Percentiles rank a stretch among this genome's conserved stretches.
Evolutionary conservation across 2,113 vertebrate species (phyloP).

Genomic region (Miniopterus natalensis): DNA sequence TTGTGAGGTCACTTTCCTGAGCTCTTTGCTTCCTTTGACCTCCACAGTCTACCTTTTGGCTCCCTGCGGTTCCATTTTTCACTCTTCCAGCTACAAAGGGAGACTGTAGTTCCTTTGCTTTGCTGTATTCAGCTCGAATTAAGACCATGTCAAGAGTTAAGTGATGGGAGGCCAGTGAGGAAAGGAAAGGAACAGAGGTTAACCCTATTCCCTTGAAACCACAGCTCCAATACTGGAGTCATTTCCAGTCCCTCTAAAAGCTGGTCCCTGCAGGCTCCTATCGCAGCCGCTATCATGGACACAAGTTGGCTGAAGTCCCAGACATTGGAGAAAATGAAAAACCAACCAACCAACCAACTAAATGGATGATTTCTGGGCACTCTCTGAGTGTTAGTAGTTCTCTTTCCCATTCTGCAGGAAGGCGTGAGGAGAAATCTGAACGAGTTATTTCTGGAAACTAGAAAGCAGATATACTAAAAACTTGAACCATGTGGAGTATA

Average conservation of each 20-base stretch:
- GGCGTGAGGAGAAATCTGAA: background rate
- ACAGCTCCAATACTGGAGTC: background rate
- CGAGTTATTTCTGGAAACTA: background rate
- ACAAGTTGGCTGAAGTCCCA: background rate
- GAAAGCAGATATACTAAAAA: background rate
- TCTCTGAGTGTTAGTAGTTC: background rate
- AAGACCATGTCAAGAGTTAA: background rate
- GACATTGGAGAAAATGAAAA: background rate
- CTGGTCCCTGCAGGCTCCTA: background rate
- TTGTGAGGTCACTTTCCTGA: background rate
- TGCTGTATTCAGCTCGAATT: background rate
- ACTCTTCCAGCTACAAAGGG: background rate
- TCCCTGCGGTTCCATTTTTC: background rate
- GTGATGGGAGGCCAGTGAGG: background rate
- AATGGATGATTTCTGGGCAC: background rate
- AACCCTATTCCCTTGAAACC: background rate
- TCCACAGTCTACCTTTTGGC: background rate
- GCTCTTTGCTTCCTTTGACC: background rate
- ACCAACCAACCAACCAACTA: background rate
- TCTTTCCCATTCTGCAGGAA: background rate
- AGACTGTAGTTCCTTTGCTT: background rate
- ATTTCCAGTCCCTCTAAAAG: background rate
- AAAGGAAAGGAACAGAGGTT: background rate
- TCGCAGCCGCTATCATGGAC: background rate
- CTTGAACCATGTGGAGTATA: background rate